These are phyloP conservation scores for Cecropterus lyciades DNA, from an alignment of 1,140 invertebrate genomes.

Conservation along the genomic window DNA sequence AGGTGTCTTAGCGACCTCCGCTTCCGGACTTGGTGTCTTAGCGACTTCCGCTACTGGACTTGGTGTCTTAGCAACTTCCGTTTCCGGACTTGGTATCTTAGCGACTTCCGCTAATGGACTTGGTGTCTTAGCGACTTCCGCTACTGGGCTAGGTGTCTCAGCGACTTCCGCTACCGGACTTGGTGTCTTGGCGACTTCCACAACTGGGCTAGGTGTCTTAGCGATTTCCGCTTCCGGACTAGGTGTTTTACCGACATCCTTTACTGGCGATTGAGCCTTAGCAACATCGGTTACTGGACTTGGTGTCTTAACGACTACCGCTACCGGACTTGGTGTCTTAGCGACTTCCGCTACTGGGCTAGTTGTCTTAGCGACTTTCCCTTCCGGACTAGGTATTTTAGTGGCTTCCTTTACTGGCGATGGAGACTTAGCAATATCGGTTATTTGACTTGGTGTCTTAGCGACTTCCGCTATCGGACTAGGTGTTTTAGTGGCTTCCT, in stretches of 20 bases:
- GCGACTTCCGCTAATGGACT: too few species aligned
- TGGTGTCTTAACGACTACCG: neutral
- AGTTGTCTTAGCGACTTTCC: neutral
- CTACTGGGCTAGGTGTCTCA: too few species aligned
- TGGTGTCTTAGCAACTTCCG: neutral
- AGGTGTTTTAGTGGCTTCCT: neutral
- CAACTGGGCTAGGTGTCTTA: neutral
- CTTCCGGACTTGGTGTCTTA: neutral
- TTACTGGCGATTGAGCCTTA: too few species aligned
- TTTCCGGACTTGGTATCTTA: too few species aligned
- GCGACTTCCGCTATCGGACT: too few species aligned
- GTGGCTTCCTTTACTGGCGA: too few species aligned
- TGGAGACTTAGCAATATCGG: too few species aligned
- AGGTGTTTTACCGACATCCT: neutral
- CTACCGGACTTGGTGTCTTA: too few species aligned
- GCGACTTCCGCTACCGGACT: too few species aligned
- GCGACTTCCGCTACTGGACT: neutral
- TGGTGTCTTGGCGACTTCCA: too few species aligned
- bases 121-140: too few species aligned
- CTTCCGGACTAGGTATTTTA: neutral
- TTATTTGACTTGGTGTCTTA: neutral
- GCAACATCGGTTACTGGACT: neutral
- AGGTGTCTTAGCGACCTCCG: neutral
- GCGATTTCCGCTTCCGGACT: neutral
- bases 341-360: neutral